Evolutionary conservation across 2,888 invertebrate species (phyloP).

Genomic region (Ceraclea dissimilis): DNA sequence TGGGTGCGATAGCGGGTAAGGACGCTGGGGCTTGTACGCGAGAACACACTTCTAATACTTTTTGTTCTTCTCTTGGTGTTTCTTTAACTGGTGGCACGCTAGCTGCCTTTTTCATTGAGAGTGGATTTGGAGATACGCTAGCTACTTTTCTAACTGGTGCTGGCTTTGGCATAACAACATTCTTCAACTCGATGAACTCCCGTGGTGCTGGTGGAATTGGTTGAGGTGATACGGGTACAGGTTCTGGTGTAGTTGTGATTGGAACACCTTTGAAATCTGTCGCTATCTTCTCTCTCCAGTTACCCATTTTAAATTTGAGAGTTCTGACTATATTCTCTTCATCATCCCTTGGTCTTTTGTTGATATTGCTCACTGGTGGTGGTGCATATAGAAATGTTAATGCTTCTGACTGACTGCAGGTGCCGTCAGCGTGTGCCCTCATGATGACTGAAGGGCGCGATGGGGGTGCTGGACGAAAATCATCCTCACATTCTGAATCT

Average conservation of each 20-base stretch:
- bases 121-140: not conserved
- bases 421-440: conserved; percentile 76
- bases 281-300: conserved; percentile 53
- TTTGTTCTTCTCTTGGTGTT: not conserved
- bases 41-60: too few relatives aligned
- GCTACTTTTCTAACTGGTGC: conserved; percentile 8
- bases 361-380: conserved; percentile 15
- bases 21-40: not conserved
- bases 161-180: conserved; percentile 25
- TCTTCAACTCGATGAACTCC: not conserved
- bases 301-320: conserved; percentile 65
- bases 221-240: conserved; percentile 26
- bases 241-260: conserved; percentile 29
- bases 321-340: conserved; percentile 59
- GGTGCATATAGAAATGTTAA: conserved; percentile 30
- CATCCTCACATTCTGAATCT: conserved; percentile 73
- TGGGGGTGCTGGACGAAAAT: conserved; percentile 35
- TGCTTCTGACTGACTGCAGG: conserved; percentile 50
- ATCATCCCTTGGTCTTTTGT: conserved; percentile 29
- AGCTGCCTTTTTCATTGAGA: conserved; percentile 7
- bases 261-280: conserved; percentile 33
- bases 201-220: not conserved
- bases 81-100: not conserved
- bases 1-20: conserved; percentile 39
- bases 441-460: conserved; percentile 69